phyloP scores from a whole-genome alignment of 2,797 vertebrate species.

The Pampus argenteus region DNA sequence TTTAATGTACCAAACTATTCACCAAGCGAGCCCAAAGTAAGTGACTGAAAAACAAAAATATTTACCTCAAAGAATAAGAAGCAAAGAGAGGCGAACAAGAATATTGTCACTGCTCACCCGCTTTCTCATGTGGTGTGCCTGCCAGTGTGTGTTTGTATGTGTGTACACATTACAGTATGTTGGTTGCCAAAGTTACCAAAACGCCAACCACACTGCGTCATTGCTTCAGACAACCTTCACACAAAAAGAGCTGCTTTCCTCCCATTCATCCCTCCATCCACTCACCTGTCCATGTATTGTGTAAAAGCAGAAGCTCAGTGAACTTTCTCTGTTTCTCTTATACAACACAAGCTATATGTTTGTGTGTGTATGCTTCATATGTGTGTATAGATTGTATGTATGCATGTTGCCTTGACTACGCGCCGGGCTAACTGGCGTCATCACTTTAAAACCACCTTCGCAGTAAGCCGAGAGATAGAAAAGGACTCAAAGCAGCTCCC shows the following conservation, averaged over 20 bases:
- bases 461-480: conserved; percentile 69
- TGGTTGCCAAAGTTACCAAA: conserved; percentile 83
- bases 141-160: conserved; percentile 39
- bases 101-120: conserved; percentile 59
- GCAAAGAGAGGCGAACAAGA: conserved; percentile 48
- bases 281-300: conserved; percentile 59
- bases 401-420: conserved; percentile 74
- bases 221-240: conserved; percentile 77
- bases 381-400: conserved; percentile 65
- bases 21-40: conserved; percentile 14
- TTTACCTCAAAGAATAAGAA: conserved; percentile 53
- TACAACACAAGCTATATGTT: conserved; percentile 23
- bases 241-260: conserved; percentile 54
- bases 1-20: conserved; percentile 24
- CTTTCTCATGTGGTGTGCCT: conserved; percentile 39
- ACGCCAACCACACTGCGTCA: conserved; percentile 84
- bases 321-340: conserved; percentile 41
- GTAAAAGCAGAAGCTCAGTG: conserved; percentile 45
- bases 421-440: conserved; percentile 70
- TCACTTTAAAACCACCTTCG: conserved; percentile 82
- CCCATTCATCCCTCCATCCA: conserved; percentile 63
- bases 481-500: conserved; percentile 65
- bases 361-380: conserved; percentile 22
- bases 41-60: conserved; percentile 37
- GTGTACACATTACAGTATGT: conserved; percentile 61